These are phyloP conservation scores for Hiodon alosoides DNA, from an alignment of 2,113 vertebrate genomes.

Conservation along the genomic window DNA sequence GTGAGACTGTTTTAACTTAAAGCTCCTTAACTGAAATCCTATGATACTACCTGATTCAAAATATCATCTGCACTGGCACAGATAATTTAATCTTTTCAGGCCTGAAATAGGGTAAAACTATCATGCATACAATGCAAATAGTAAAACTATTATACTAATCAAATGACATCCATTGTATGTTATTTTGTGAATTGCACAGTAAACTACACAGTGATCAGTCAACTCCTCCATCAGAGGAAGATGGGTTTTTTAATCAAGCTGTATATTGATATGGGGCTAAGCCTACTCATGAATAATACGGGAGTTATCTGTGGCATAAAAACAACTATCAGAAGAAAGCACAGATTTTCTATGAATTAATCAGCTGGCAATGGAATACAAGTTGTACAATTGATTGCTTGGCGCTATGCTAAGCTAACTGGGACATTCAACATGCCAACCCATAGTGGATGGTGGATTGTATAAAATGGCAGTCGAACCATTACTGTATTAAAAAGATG, in stretches of 20 bases:
- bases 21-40: no score
- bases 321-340: slow-evolving; percentile 2
- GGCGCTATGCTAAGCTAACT: neutral
- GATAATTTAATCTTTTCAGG: neutral
- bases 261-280: neutral
- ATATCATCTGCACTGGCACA: no score
- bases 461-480: neutral
- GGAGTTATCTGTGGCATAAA: slow-evolving; percentile 18
- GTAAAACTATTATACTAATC: slow-evolving; percentile 16
- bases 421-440: neutral
- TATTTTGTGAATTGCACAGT: slow-evolving; percentile 11
- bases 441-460: neutral
- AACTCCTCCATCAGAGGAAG: slow-evolving; percentile 13
- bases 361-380: neutral
- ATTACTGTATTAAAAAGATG: no score
- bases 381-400: neutral
- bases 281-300: neutral
- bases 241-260: neutral
- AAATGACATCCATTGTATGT: slow-evolving; percentile 6
- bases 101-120: slow-evolving; percentile 7
- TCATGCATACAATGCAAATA: neutral
- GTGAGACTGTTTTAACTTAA: no score
- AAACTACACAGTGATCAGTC: slow-evolving; percentile 15
- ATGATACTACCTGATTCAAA: no score
- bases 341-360: neutral